Percentiles rank a stretch among this genome's conserved stretches.
Evolutionary conservation across 2,113 vertebrate genomes (phyloP).

Genomic region (Spea bombifrons): DNA sequence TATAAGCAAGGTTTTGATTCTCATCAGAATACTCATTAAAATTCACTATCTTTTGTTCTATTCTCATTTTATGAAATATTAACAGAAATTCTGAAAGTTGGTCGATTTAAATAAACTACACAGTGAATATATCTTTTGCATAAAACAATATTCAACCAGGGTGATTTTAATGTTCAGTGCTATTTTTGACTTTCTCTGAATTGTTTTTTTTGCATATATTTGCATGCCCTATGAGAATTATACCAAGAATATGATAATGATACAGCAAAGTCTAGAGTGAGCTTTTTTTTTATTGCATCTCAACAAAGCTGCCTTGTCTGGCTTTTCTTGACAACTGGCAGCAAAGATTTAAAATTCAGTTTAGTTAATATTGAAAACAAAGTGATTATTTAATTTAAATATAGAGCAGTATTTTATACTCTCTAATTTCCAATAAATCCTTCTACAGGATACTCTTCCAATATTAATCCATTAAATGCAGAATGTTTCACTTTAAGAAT

Average conservation of each 20-base stretch:
- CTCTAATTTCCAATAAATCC: background rate
- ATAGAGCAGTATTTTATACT: background rate
- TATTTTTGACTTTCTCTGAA: constrained; percentile 99
- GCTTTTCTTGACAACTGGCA: constrained; percentile 29
- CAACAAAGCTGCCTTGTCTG: constrained; percentile 55
- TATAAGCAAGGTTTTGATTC: constrained; percentile 34
- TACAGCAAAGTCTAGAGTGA: constrained; percentile 77
- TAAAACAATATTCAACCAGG: constrained; percentile 84
- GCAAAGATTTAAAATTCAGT: background rate
- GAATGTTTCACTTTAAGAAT: too few relatives aligned
- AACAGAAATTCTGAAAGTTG: constrained; percentile 47
- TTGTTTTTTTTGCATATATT: constrained; percentile 98
- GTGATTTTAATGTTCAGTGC: constrained; percentile 93
- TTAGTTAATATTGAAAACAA: constrained; percentile 37
- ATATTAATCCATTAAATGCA: too few relatives aligned
- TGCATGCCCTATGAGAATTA: constrained; percentile 99
- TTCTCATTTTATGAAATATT: constrained; percentile 49
- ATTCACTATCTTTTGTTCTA: constrained; percentile 46
- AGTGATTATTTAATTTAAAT: constrained; percentile 29
- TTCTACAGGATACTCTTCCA: background rate
- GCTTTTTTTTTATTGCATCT: constrained; percentile 42
- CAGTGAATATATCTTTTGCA: constrained; percentile 75
- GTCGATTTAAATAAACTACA: constrained; percentile 72
- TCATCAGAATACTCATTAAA: constrained; percentile 46
- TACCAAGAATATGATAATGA: constrained; percentile 95